Base-by-base conservation (phyloP, 2,888 invertebrate genomes). In the Eumerus sabulonum region DNA sequence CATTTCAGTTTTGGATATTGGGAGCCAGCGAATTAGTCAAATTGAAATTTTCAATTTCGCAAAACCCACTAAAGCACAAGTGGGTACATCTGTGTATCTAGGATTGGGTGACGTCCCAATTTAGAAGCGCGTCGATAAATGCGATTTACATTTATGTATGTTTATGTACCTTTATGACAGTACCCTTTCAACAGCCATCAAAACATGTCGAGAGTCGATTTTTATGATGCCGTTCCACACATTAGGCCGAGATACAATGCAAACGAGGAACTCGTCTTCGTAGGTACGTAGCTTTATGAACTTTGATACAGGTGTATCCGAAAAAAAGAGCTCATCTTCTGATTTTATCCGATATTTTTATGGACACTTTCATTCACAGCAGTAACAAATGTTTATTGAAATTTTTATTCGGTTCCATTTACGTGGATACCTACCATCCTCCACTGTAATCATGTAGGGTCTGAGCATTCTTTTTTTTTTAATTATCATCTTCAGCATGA, bases 11-110 rank as follows among this genome's bases (percentile, higher is more conserved):
- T n/a, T n/a, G n/a, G n/a, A n/a, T n/a, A n/a, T 72, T 60, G 56
- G 62, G 45, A 63, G 63, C 68, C 67, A 68, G 63, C n/a, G 63
- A 73, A 79, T 73, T 79, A 68, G 68, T 68, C 57, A 63, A 68
- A 73, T 73, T 68, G 77, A 73, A 72, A 73, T 44, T 79, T 79
- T 79, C 68, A 59, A 73, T 68, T 68, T 54, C 70, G 17, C 45
- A 48, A 67, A 53, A 47, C 14, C 62, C 51, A 73, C 57, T 63
- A 51, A 67, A 72, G 44, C 67, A 53, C 11, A 11, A 40, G 7
- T 27, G 27, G 27, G 27, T 27, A 27, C 27, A n/a, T n/a, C n/a
- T n/a, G 27, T 27, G 27, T 27, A 27, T 27, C 27, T 27, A 27
- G 27, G 27, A 27, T 7, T n/a, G 7, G 2, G 27, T 7, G 7